Evolutionary conservation across 2,113 vertebrate species (phyloP).

Genomic region (Melanerpes formicivorus): DNA sequence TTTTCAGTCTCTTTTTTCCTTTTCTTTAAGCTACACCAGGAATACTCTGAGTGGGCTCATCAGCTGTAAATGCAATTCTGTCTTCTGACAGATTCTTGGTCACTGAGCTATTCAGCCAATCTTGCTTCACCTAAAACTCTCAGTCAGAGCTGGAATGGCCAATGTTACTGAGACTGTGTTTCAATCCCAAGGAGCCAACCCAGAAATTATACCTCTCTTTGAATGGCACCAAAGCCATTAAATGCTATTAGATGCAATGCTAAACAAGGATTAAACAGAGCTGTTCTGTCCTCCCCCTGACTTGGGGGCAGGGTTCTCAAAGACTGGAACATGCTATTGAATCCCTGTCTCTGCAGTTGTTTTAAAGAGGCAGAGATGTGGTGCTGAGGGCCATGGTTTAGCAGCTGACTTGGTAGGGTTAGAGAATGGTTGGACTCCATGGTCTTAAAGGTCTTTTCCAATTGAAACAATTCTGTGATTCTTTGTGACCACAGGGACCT

Average conservation of each 20-base stretch:
- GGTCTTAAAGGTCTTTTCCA: too few species aligned
- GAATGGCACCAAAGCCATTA: neutral
- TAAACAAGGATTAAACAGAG: neutral
- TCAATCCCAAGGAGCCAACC: neutral
- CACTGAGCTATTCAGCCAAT: neutral
- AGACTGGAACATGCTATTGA: too few species aligned
- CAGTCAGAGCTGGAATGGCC: neutral
- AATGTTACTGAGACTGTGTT: neutral
- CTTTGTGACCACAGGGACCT: neutral
- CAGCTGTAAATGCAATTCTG: neutral
- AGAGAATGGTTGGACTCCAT: too few species aligned
- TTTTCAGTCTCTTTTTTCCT: neutral
- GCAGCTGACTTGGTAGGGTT: too few species aligned
- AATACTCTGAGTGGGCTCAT: neutral
- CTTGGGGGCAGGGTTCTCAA: too few species aligned
- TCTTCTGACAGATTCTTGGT: neutral
- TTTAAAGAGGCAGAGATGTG: too few species aligned
- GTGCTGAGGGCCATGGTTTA: too few species aligned
- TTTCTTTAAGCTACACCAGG: conserved; percentile 42
- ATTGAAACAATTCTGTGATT: too few species aligned
- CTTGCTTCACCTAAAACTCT: neutral
- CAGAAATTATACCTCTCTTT: neutral
- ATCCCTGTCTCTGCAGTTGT: too few species aligned
- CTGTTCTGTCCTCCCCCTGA: neutral
- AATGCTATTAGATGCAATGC: neutral